Conservation (phyloP, 2,888 invertebrate genomes). For the Halictus quadricinctus region DNA sequence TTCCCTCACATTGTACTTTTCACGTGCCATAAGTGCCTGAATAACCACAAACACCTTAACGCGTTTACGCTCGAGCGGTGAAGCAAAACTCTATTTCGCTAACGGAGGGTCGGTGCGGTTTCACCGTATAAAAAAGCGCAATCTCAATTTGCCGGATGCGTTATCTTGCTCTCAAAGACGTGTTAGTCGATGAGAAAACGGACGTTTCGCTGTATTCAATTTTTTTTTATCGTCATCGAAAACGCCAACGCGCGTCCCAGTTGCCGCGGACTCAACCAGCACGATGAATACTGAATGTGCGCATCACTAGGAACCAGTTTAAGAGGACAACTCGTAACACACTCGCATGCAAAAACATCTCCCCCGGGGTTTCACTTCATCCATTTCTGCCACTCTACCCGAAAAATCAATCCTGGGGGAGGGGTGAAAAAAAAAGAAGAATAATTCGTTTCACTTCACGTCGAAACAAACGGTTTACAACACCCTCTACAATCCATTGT, state of each 20-base stretch:
- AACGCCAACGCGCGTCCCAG: background rate
- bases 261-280: no score
- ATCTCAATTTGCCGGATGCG: background rate
- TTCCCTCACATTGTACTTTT: no score
- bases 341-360: background rate
- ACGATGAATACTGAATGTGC: background rate
- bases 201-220: background rate
- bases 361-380: background rate
- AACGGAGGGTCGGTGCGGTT: background rate
- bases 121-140: background rate
- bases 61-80: background rate
- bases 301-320: conserved; percentile 1
- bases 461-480: conserved; percentile 10
- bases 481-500: conserved; percentile 4
- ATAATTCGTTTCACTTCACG: conserved; percentile 14
- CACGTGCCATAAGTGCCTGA: no score
- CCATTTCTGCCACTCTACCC: background rate
- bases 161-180: background rate
- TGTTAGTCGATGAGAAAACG: background rate
- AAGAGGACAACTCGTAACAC: conserved; percentile 3
- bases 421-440: background rate
- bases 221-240: background rate
- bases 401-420: background rate
- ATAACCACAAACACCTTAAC: no score
- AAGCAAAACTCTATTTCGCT: background rate